A percentile compares a stretch with the other conserved stretches of the same genome.
Evolutionary conservation across 2,888 invertebrate genomes (phyloP).

Genomic region (Drosophila buzzatii): DNA sequence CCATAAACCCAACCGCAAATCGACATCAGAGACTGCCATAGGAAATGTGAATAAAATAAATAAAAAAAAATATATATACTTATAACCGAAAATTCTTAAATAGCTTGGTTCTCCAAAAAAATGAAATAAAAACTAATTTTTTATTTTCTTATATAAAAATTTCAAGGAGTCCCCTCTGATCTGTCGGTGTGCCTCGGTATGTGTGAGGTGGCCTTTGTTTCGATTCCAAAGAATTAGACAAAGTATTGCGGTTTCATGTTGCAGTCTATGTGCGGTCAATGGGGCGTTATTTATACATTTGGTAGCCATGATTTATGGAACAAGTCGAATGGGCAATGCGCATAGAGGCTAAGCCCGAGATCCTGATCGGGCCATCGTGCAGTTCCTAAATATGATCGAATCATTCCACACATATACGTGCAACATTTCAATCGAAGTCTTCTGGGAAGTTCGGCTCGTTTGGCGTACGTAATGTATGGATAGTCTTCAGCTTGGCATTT

Average conservation of each 20-base stretch:
- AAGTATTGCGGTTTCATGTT: slow-evolving; percentile 54
- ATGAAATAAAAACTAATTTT: slow-evolving; percentile 11
- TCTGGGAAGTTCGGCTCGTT: slow-evolving; percentile 46
- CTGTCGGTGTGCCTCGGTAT: slow-evolving; percentile 13
- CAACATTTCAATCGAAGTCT: slow-evolving; percentile 26
- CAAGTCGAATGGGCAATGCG: slow-evolving; percentile 28
- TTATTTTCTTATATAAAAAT: slow-evolving; percentile 44
- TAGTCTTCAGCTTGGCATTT: slow-evolving; percentile 3
- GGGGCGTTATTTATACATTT: slow-evolving; percentile 63
- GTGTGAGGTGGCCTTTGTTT: slow-evolving; percentile 56
- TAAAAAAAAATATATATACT: slow-evolving; percentile 13
- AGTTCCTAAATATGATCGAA: slow-evolving; percentile 31
- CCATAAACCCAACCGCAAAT: slow-evolving; percentile 47
- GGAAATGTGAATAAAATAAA: slow-evolving; percentile 25
- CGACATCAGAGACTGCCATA: slow-evolving; percentile 25
- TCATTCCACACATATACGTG: slow-evolving; percentile 5
- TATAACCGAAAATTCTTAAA: slow-evolving; percentile 49
- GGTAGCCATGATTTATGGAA: slow-evolving; percentile 63
- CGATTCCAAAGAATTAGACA: slow-evolving; percentile 67
- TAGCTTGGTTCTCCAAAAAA: slow-evolving; percentile 38
- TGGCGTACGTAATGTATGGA: slow-evolving; percentile 7
- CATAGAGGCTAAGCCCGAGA: background rate
- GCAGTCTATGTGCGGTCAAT: slow-evolving; percentile 53
- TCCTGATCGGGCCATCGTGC: slow-evolving; percentile 26
- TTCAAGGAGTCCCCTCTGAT: slow-evolving; percentile 49